Conservation (phyloP, 2,113 vertebrate genomes). For the Melanotaenia duboulayi region DNA sequence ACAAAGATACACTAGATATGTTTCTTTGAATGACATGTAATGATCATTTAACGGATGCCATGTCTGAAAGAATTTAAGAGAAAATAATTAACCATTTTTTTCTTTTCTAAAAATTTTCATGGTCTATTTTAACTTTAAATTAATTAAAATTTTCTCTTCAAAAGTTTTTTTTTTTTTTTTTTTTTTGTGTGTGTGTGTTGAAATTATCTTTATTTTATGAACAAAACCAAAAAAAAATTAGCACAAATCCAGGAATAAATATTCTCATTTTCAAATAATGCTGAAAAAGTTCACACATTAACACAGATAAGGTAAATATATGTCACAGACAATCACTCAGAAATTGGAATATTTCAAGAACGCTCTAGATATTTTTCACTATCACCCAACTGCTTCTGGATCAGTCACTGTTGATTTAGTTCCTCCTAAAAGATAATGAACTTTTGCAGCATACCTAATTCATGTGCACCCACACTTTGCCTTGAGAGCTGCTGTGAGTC, state of each 20-base stretch:
- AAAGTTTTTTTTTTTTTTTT: constrained; percentile 27
- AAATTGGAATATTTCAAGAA: constrained; percentile 16
- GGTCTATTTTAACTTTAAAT: constrained; percentile 18
- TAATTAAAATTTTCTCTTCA: neutral
- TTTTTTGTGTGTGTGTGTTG: too few relatives aligned
- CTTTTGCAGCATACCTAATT: constrained; percentile 25
- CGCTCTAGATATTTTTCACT: neutral
- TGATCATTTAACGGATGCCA: constrained; percentile 47
- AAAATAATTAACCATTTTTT: neutral
- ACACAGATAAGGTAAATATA: constrained; percentile 14
- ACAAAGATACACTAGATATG: constrained; percentile 24
- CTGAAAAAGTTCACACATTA: constrained; percentile 32
- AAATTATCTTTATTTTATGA: constrained; percentile 12
- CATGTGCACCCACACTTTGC: constrained; percentile 54
- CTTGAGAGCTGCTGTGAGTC: constrained; percentile 53
- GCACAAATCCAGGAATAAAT: constrained; percentile 17
- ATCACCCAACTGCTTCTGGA: neutral
- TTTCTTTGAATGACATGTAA: constrained; percentile 36
- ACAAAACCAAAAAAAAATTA: neutral
- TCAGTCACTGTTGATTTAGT: constrained; percentile 22
- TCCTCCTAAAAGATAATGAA: constrained; percentile 45
- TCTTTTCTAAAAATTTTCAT: neutral
- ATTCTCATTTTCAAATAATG: constrained; percentile 8
- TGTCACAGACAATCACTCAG: neutral
- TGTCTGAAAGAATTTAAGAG: constrained; percentile 3